Base-by-base conservation (phyloP, 1,140 invertebrate genomes). In the Drosophila watanabei region DNA sequence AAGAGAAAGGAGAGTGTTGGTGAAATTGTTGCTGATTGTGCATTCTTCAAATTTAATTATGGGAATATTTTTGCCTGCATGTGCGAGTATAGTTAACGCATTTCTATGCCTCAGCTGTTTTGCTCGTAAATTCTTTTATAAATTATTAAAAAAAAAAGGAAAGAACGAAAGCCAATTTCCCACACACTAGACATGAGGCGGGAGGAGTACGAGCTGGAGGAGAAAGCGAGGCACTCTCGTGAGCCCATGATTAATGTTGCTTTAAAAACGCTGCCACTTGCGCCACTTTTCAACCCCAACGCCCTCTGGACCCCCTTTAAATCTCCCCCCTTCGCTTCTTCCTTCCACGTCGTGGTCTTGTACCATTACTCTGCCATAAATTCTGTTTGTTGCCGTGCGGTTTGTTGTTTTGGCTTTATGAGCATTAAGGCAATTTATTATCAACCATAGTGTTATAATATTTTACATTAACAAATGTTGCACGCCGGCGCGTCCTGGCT, bases 231-330 rank as follows among this genome's bases (percentile, higher is more conserved):
- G 37, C 61, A 73, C 85, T 81, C 75, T 88, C 72, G 65, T 71
- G 69, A 81, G 78, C 65, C 63, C 69, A 89, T 88, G 81, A 88
- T 88, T 90, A 89, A 88, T 88, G 85, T 89, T 71, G 58, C 79
- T 80, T 80, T 89, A 88, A 84, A 87, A 84, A 78, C 75, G 76
- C 71, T 75, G 78, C 86, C 85, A 88, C 84, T 88, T 88, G 85
- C 61, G 77, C 61, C 75, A 66, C 82, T 68, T 61, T 75, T 66
- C 71, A 75, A 37, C 61, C 70, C 57, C 60, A 62, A 58, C 56
- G 30, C 51, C 52, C 65, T n/a, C 48, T 58, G 35, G 14, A 52
- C 16, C 35, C 43, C 48, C 62, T 41, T 59, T 45, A 45, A 49
- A 10, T 46, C 16, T 69, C 35, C 45, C 54, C 33, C 24, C 24